A percentile compares a stretch with the other conserved stretches of the same genome.
phyloP scores from a whole-genome alignment of 2,797 vertebrate genomes.

The Taeniopygia guttata region DNA sequence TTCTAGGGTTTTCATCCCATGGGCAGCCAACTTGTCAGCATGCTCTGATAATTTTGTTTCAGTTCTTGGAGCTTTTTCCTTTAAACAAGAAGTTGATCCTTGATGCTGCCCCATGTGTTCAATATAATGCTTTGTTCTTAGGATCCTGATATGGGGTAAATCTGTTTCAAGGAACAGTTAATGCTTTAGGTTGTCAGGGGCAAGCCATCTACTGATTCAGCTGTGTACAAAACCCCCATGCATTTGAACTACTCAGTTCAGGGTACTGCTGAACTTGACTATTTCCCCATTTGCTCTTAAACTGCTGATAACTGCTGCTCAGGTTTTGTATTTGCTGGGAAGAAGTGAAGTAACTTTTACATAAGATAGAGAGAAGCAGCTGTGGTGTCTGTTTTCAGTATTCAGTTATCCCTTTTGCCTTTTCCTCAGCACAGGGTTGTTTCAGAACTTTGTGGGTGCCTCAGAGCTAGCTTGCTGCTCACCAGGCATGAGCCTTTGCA shows the following conservation, averaged over 20 bases:
- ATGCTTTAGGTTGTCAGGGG: background rate
- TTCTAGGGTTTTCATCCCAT: background rate
- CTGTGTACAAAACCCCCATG: background rate
- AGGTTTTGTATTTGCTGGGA: background rate
- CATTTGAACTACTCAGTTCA: background rate
- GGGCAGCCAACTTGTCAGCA: background rate
- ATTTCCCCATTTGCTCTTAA: background rate
- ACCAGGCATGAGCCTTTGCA: background rate
- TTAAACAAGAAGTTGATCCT: background rate
- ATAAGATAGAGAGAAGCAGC: background rate
- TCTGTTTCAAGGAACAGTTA: background rate
- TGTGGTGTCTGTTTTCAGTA: background rate
- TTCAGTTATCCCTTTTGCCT: background rate
- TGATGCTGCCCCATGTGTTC: background rate
- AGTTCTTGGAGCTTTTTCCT: background rate
- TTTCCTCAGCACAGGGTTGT: background rate
- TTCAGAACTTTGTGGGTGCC: background rate
- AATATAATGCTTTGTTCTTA: background rate
- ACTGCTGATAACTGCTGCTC: background rate
- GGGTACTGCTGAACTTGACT: background rate
- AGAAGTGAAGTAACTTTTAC: background rate
- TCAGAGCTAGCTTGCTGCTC: background rate
- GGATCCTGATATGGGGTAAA: background rate
- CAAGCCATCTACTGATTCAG: background rate
- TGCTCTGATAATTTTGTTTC: background rate